Conservation (phyloP, 2,888 invertebrate genomes). For the Oscheius sp. region DNA sequence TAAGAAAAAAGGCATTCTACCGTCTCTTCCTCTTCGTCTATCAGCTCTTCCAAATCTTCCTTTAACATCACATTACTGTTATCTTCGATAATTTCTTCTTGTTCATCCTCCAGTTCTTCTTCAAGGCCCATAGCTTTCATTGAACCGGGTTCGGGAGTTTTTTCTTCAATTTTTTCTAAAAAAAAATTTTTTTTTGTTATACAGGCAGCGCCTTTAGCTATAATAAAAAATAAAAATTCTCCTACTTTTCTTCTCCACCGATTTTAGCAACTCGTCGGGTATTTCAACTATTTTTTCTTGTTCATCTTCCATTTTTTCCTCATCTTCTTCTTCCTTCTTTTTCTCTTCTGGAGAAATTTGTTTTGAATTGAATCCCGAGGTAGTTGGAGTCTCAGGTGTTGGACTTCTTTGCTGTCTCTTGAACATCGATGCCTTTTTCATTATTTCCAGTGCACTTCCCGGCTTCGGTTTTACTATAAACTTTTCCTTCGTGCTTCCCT, state of each 20-base stretch:
- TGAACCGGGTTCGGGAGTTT: not conserved
- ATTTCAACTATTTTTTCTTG: too few relatives aligned
- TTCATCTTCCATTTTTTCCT: too few relatives aligned
- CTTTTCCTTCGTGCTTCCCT: not conserved
- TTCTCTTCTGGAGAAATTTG: not conserved
- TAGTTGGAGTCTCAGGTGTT: slow-evolving; percentile 3
- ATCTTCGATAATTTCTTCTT: not conserved
- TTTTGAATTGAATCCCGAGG: not conserved
- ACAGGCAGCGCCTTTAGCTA: too few relatives aligned
- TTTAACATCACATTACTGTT: too few relatives aligned
- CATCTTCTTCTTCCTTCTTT: slow-evolving; percentile 1
- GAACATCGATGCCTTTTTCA: slow-evolving; percentile 7
- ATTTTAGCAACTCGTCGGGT: too few relatives aligned
- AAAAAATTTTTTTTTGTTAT: too few relatives aligned
- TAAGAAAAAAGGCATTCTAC: not conserved
- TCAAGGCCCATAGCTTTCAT: too few relatives aligned
- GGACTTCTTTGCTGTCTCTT: slow-evolving; percentile 5
- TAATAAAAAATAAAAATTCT: too few relatives aligned
- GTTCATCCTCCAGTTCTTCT: too few relatives aligned
- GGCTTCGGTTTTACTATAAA: slow-evolving; percentile 17
- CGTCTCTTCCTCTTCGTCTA: not conserved
- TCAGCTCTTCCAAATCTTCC: not conserved
- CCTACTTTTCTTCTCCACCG: too few relatives aligned
- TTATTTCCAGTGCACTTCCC: slow-evolving; percentile 13
- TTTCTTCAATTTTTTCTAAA: not conserved